phyloP scores from a whole-genome alignment of 2,888 invertebrate species.

The Endotricha flammealis region DNA sequence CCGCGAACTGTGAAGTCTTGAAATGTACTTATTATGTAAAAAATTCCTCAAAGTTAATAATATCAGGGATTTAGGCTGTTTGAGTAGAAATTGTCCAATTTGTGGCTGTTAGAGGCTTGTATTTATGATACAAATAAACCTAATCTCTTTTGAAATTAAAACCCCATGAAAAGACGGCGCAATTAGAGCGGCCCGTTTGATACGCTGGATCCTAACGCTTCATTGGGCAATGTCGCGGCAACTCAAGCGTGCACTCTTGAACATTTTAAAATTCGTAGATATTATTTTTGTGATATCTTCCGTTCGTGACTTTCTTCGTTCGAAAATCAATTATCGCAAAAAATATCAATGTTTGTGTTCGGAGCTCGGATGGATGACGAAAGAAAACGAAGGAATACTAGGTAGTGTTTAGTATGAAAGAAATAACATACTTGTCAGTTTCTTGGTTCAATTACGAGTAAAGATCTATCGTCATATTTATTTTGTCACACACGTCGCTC shows the following conservation, averaged over 20 bases:
- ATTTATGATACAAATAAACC: constrained; percentile 18
- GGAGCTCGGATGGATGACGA: too few species aligned
- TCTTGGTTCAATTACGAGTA: too few species aligned
- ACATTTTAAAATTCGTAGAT: constrained; percentile 29
- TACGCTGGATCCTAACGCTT: constrained; percentile 35
- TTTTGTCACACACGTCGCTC: too few species aligned
- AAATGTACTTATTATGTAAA: background rate
- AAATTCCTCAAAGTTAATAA: background rate
- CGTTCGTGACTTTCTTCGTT: too few species aligned
- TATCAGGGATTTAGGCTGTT: constrained; percentile 1
- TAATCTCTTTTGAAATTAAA: constrained; percentile 25
- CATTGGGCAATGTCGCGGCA: constrained; percentile 42
- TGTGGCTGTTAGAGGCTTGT: constrained; percentile 13
- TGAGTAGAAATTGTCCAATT: constrained; percentile 14
- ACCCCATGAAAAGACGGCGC: constrained; percentile 24
- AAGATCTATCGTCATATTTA: too few species aligned
- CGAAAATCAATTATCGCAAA: too few species aligned
- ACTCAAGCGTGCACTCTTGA: constrained; percentile 36
- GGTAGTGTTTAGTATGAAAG: too few species aligned
- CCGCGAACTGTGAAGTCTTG: too few species aligned
- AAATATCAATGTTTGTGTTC: too few species aligned
- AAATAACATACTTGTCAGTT: too few species aligned
- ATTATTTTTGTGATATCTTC: constrained; percentile 3
- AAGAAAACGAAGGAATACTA: too few species aligned
- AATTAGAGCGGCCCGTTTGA: constrained; percentile 50